These are phyloP conservation scores for Cetoscarus ocellatus DNA, from an alignment of 2,797 vertebrate species.

Conservation along the genomic window DNA sequence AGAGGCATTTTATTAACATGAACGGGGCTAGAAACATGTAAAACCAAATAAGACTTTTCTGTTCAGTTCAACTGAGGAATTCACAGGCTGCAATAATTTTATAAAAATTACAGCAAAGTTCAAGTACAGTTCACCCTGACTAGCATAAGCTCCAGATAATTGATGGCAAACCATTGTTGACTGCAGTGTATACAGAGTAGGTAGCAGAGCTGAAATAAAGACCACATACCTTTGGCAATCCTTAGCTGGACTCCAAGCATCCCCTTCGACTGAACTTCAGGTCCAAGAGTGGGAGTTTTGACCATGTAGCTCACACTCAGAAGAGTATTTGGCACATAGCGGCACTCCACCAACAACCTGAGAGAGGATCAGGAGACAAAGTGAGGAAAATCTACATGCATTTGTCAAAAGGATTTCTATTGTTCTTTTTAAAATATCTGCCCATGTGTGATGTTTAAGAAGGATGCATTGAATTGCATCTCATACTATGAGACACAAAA, in stretches of 20 bases:
- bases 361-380: neutral
- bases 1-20: neutral
- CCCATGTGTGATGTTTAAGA: neutral
- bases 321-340: conserved; percentile 70
- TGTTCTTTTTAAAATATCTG: no score
- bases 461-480: neutral
- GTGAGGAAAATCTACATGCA: neutral
- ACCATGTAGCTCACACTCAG: conserved; percentile 82
- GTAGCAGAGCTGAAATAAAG: neutral
- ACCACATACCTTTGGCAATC: conserved; percentile 80
- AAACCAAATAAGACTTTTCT: no score
- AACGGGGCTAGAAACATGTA: neutral
- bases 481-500: neutral
- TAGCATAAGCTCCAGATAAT: neutral
- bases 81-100: neutral
- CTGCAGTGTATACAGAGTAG: neutral
- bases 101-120: neutral
- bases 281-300: conserved; percentile 80
- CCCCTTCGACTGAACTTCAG: conserved; percentile 77
- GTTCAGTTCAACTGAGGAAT: no score
- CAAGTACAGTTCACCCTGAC: neutral
- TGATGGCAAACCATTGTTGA: neutral
- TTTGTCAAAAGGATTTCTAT: no score
- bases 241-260: conserved; percentile 85
- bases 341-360: conserved; percentile 85